A percentile compares a stretch with the other conserved stretches of the same genome.
Evolutionary conservation across 2,113 vertebrate species (phyloP).

Genomic region (Corythoichthys haematopterus): DNA sequence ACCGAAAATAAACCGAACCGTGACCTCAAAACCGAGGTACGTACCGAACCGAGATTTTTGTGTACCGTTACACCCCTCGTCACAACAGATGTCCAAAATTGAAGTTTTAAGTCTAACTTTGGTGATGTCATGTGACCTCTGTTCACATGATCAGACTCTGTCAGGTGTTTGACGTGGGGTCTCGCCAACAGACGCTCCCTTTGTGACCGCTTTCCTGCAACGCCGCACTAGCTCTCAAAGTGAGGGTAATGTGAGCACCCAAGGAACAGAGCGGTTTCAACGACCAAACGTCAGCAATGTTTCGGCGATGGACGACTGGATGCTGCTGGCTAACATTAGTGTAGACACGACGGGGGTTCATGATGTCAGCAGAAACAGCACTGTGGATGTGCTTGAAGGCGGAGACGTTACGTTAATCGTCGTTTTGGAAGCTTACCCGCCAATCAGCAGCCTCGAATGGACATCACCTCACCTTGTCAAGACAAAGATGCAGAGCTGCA

Average conservation of each 20-base stretch:
- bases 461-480: conserved; percentile 27
- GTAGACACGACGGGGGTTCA: not conserved
- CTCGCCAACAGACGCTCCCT: conserved; percentile 74
- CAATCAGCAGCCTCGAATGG: conserved; percentile 68
- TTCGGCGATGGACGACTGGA: not conserved
- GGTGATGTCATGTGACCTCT: too few species aligned
- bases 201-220: conserved; percentile 68
- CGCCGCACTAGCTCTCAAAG: not conserved
- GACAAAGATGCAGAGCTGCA: conserved; percentile 16
- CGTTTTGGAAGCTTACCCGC: conserved; percentile 78
- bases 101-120: too few species aligned
- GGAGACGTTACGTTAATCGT: conserved; percentile 67
- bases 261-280: not conserved
- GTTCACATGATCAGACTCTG: not conserved
- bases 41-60: too few species aligned
- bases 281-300: conserved; percentile 10
- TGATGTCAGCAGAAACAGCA: conserved; percentile 14
- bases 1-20: too few species aligned
- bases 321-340: conserved; percentile 12
- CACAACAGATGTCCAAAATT: not conserved
- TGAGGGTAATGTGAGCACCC: conserved; percentile 9
- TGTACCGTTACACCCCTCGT: too few species aligned
- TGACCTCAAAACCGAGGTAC: too few species aligned
- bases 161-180: not conserved
- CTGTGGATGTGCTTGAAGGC: conserved; percentile 66